A percentile compares a stretch with the other conserved stretches of the same genome.
Conservation (phyloP, 2,797 vertebrate species). For the Channa striata region DNA sequence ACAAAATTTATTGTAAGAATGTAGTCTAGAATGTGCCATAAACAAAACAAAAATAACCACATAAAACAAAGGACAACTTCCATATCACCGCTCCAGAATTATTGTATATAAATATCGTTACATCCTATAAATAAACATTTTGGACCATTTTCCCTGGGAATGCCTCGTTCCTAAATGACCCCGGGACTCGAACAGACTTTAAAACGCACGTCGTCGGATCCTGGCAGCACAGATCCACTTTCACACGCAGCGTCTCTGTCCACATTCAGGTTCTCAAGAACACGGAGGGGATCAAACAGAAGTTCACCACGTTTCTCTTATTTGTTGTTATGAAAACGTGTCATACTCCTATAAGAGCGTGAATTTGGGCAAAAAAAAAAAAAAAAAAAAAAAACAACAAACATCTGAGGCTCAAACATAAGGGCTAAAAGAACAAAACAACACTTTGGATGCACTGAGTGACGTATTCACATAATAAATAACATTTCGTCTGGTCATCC, state of each 20-base stretch:
- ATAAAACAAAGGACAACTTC: constrained; percentile 48
- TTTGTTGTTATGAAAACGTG: constrained; percentile 5
- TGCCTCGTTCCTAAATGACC: neutral
- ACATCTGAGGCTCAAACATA: neutral
- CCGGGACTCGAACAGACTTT: neutral
- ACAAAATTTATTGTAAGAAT: constrained; percentile 82
- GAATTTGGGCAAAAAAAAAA: neutral
- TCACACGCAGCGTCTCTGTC: no score
- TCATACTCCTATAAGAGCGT: neutral
- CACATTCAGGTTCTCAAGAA: no score
- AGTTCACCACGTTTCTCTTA: neutral
- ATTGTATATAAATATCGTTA: constrained; percentile 69
- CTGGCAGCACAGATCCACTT: constrained; percentile 25
- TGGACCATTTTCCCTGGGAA: constrained; percentile 4
- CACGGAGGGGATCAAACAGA: neutral
- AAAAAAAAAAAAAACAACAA: neutral
- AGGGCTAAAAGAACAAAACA: neutral
- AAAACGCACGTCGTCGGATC: neutral
- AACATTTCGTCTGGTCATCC: constrained; percentile 53
- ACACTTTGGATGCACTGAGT: constrained; percentile 50
- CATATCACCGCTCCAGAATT: constrained; percentile 53
- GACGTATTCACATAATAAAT: constrained; percentile 81
- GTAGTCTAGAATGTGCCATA: constrained; percentile 82
- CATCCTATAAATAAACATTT: constrained; percentile 24
- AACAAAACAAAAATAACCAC: constrained; percentile 32